A percentile compares a stretch with the other conserved stretches of the same genome.
These are phyloP conservation scores for Paraplagusia blochii DNA, from an alignment of 2,113 vertebrate species.

Conservation along the genomic window DNA sequence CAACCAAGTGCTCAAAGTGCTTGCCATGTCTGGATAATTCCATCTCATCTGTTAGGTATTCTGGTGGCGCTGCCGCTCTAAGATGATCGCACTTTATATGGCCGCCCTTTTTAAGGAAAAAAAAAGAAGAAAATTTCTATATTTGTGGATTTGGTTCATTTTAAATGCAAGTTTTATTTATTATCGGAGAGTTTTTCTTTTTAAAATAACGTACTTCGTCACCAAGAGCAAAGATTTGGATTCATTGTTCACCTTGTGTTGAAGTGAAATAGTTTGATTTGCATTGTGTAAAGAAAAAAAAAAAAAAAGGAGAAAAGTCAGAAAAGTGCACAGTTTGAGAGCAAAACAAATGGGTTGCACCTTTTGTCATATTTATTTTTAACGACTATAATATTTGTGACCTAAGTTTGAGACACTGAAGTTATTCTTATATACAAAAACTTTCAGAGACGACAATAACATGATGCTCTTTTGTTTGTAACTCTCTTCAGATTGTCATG, in stretches of 20 bases:
- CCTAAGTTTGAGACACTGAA: conserved; percentile 31
- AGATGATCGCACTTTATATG: conserved; percentile 67
- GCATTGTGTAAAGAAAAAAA: conserved; percentile 46
- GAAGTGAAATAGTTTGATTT: conserved; percentile 45
- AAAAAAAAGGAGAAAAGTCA: conserved; percentile 15
- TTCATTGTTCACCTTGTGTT: conserved; percentile 42
- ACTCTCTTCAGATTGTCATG: conserved; percentile 54
- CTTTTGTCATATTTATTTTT: conserved; percentile 28
- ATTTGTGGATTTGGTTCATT: conserved; percentile 60
- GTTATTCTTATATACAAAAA: conserved; percentile 37
- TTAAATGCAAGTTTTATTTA: conserved; percentile 66
- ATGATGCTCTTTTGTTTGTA: conserved; percentile 59
- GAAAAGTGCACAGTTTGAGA: conserved; percentile 34
- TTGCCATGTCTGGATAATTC: conserved; percentile 19
- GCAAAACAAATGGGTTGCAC: conserved; percentile 44
- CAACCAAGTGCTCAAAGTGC: conserved; percentile 3
- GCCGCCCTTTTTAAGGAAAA: conserved; percentile 46
- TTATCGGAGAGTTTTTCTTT: conserved; percentile 48
- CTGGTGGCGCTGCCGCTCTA: conserved; percentile 44
- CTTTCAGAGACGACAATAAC: conserved; percentile 32
- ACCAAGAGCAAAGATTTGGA: conserved; percentile 29
- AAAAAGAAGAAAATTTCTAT: conserved; percentile 58
- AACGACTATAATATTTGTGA: conserved; percentile 30
- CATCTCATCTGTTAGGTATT: conserved; percentile 21
- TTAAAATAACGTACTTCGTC: conserved; percentile 37